A percentile compares a stretch with the other conserved stretches of the same genome.
These are phyloP conservation scores for Nasonia longicornis DNA, from an alignment of 1,140 invertebrate genomes.

Conservation along the genomic window DNA sequence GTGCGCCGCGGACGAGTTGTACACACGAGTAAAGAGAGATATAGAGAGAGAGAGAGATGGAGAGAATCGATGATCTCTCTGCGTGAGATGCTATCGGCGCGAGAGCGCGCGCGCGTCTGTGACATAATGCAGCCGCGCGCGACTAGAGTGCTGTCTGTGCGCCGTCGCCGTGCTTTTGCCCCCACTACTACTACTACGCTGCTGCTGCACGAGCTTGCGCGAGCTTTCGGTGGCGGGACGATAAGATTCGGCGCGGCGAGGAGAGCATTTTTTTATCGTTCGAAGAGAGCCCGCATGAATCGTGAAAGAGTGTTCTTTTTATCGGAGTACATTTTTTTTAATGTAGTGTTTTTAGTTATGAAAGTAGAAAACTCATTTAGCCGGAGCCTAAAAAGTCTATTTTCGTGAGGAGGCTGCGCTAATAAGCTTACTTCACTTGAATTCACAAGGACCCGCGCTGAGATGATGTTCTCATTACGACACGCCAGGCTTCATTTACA, in stretches of 20 bases:
- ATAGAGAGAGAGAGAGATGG: background rate
- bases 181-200: background rate
- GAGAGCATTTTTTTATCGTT: background rate
- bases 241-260: background rate
- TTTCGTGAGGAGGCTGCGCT: background rate
- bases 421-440: background rate
- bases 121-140: constrained; percentile 39
- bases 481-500: background rate
- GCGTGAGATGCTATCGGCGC: constrained; percentile 29
- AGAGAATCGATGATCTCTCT: constrained; percentile 4
- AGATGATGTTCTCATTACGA: background rate
- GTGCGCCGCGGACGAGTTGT: no score
- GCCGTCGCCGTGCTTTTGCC: background rate
- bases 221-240: constrained; percentile 9
- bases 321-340: background rate
- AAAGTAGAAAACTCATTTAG: background rate
- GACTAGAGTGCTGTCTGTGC: background rate
- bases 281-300: no score
- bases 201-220: constrained; percentile 12
- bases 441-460: background rate
- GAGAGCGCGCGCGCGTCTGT: constrained; percentile 36
- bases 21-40: no score
- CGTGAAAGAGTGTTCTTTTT: no score
- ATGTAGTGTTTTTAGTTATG: background rate
- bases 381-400: background rate